Percentiles rank a stretch among this genome's conserved stretches.
These are phyloP conservation scores for Dasypogon diadema DNA, from an alignment of 2,888 invertebrate species.

Conservation along the genomic window DNA sequence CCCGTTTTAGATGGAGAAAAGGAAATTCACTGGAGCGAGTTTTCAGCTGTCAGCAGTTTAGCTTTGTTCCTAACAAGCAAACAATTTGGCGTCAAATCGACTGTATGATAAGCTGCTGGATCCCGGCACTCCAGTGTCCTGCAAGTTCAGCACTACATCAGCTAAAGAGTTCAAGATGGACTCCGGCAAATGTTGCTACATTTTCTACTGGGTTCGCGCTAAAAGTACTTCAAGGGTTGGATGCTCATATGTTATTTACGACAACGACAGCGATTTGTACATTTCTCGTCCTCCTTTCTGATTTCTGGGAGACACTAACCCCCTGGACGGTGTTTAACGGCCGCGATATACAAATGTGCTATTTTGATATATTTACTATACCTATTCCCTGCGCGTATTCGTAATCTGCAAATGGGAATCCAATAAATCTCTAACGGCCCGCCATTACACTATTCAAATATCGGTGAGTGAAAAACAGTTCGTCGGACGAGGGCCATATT, in stretches of 20 bases:
- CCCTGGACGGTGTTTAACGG: too few species aligned
- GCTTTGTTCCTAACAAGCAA: constrained; percentile 55
- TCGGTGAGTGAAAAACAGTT: constrained; percentile 41
- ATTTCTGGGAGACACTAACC: too few species aligned
- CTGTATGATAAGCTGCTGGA: constrained; percentile 50
- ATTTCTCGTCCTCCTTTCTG: too few species aligned
- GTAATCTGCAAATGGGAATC: not conserved
- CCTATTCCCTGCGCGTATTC: not conserved
- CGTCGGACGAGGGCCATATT: constrained; percentile 32
- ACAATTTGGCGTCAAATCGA: constrained; percentile 56
- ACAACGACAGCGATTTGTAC: too few species aligned
- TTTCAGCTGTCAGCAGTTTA: constrained; percentile 55
- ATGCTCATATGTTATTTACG: not conserved
- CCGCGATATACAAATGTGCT: too few species aligned
- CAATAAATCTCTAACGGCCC: constrained; percentile 9
- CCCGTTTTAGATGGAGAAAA: not conserved
- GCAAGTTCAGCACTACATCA: constrained; percentile 21
- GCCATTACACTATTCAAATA: constrained; percentile 34
- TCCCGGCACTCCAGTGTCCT: not conserved
- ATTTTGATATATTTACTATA: not conserved
- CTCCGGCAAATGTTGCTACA: too few species aligned
- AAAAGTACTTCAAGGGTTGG: too few species aligned
- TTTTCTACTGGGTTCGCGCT: not conserved
- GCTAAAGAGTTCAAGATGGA: not conserved
- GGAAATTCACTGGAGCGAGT: constrained; percentile 46